Conservation (phyloP, 2,797 vertebrate genomes). For the Rallus crepitans region DNA sequence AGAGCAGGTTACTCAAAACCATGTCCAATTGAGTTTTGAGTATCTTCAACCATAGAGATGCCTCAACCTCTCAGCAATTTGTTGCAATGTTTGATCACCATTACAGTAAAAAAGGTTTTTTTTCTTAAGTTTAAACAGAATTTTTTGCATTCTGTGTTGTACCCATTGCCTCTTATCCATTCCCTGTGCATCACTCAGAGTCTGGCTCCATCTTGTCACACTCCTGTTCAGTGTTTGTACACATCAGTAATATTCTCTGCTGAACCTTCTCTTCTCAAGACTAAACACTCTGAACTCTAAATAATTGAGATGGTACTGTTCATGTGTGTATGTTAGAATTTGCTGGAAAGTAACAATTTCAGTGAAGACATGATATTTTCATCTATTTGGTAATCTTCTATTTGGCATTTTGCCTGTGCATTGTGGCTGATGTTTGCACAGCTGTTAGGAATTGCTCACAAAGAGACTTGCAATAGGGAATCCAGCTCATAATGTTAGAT, state of each 20-base stretch:
- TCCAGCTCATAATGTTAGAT: not conserved
- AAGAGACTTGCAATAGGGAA: not conserved
- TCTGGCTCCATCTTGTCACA: not conserved
- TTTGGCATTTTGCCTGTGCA: not conserved
- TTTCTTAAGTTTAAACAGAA: not conserved
- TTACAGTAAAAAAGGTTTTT: not conserved
- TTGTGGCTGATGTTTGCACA: not conserved
- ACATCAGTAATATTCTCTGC: rapidly evolving
- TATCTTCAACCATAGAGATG: not conserved
- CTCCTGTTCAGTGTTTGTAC: not conserved
- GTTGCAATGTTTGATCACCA: not conserved
- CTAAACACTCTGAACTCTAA: not conserved
- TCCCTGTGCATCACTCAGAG: not conserved
- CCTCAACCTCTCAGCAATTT: not conserved
- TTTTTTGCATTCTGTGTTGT: not conserved
- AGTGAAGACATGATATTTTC: not conserved
- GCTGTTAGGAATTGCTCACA: not conserved
- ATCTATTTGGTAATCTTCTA: not conserved
- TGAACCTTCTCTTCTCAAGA: not conserved
- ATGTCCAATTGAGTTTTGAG: not conserved
- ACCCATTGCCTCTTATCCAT: not conserved
- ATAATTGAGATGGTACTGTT: not conserved
- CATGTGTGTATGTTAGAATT: not conserved
- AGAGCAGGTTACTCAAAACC: not conserved
- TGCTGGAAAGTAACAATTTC: not conserved